These are phyloP conservation scores for Eulacestoma nigropectus DNA, from an alignment of 2,113 vertebrate species.

Conservation along the genomic window DNA sequence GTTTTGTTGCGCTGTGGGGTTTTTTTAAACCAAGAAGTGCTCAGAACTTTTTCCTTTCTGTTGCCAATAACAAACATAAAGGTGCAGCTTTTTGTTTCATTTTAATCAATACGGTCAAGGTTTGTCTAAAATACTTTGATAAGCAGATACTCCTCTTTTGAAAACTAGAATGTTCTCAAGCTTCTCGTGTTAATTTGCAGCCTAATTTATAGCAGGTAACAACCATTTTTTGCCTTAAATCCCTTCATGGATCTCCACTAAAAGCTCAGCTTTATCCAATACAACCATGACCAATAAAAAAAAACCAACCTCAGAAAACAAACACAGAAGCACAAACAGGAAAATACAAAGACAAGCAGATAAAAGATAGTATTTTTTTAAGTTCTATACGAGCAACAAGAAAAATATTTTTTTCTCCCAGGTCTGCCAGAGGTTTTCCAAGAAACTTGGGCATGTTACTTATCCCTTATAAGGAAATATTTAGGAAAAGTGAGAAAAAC, in stretches of 20 bases:
- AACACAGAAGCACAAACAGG: background rate
- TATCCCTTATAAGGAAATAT: background rate
- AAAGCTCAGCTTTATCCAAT: background rate
- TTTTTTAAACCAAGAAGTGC: background rate
- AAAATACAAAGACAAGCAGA: background rate
- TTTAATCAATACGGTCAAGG: background rate
- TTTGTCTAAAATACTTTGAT: background rate
- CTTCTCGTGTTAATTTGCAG: accelerated
- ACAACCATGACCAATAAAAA: background rate
- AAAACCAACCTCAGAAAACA: background rate
- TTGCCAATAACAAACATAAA: background rate
- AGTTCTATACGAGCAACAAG: background rate
- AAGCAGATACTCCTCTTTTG: background rate
- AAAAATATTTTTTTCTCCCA: background rate
- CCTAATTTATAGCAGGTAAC: background rate
- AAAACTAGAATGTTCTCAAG: background rate
- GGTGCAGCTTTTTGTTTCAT: background rate
- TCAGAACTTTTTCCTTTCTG: background rate
- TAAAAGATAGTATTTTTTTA: background rate
- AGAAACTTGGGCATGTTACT: background rate
- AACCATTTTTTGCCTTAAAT: background rate
- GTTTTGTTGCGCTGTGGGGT: accelerated
- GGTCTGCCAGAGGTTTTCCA: background rate
- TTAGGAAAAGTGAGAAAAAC: background rate
- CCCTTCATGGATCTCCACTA: background rate